Conservation (phyloP, 2,888 invertebrate genomes). For the Galerucella calmariensis region DNA sequence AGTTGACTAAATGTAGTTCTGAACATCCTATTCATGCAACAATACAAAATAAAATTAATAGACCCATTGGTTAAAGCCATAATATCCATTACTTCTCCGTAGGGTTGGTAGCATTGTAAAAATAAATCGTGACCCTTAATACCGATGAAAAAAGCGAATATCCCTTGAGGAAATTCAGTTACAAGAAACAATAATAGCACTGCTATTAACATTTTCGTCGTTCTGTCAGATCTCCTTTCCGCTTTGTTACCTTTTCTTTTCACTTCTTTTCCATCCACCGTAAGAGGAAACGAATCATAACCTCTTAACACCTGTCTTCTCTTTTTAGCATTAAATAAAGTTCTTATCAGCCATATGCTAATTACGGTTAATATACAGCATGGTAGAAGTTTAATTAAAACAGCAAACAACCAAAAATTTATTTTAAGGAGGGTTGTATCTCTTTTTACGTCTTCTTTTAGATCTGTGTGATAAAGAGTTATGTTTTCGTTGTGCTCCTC, state of each 20-base stretch:
- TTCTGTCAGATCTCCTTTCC: conserved; percentile 84
- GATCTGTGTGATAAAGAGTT: conserved; percentile 69
- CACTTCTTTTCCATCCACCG: conserved; percentile 42
- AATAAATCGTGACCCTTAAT: conserved; percentile 78
- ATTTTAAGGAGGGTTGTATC: conserved; percentile 65
- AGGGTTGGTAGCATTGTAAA: conserved; percentile 80
- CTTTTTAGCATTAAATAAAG: conserved; percentile 79
- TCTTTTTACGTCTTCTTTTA: conserved; percentile 63
- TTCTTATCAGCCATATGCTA: conserved; percentile 76
- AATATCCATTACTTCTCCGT: conserved; percentile 90
- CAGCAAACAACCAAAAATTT: conserved; percentile 85
- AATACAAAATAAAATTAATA: conserved; percentile 93
- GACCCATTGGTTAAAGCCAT: conserved; percentile 91
- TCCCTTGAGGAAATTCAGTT: conserved; percentile 84
- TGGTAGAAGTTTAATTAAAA: conserved; percentile 83
- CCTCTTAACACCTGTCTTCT: conserved; percentile 77
- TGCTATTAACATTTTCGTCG: conserved; percentile 89
- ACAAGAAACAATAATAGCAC: conserved; percentile 86
- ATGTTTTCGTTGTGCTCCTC: conserved; percentile 70
- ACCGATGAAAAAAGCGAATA: conserved; percentile 72
- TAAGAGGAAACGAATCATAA: conserved; percentile 70
- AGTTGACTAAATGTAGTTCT: conserved; percentile 81
- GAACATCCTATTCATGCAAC: conserved; percentile 94
- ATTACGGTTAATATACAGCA: conserved; percentile 81
- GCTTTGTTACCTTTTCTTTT: conserved; percentile 65